phyloP scores from a whole-genome alignment of 2,888 invertebrate genomes.

The Phortica okadai region DNA sequence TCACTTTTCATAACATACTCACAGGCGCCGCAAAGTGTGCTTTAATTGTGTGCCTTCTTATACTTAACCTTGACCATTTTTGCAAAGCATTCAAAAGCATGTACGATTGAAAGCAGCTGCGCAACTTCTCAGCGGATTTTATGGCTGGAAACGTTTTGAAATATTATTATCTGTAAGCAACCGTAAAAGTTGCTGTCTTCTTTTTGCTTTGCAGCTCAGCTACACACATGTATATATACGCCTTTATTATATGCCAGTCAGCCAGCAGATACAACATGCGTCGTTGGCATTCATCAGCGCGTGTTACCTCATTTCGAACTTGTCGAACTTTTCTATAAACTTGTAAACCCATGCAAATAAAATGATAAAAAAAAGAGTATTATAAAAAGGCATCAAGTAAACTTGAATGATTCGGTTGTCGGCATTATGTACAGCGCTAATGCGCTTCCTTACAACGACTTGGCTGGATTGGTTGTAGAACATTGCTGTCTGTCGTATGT shows the following conservation, averaged over 20 bases:
- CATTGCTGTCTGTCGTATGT: no score
- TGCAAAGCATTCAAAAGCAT: background rate
- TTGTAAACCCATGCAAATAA: no score
- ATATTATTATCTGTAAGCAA: background rate
- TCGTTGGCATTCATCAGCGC: no score
- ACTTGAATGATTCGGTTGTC: no score
- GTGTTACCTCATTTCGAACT: no score
- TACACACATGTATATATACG: background rate
- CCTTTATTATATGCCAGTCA: background rate
- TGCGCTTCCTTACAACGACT: no score
- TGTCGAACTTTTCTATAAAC: no score
- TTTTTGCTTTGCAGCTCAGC: background rate
- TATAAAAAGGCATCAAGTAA: no score
- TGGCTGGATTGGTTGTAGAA: no score
- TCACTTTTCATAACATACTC: background rate
- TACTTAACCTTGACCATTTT: background rate
- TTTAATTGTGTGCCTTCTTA: background rate
- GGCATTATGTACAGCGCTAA: no score
- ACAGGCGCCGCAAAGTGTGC: background rate
- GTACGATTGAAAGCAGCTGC: background rate
- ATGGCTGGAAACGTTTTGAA: background rate
- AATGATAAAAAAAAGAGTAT: no score
- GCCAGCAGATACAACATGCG: no score
- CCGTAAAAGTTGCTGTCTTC: background rate
- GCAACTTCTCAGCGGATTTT: constrained; percentile 3